Conservation (phyloP, 2,888 invertebrate species). For the Callinectes sapidus region DNA sequence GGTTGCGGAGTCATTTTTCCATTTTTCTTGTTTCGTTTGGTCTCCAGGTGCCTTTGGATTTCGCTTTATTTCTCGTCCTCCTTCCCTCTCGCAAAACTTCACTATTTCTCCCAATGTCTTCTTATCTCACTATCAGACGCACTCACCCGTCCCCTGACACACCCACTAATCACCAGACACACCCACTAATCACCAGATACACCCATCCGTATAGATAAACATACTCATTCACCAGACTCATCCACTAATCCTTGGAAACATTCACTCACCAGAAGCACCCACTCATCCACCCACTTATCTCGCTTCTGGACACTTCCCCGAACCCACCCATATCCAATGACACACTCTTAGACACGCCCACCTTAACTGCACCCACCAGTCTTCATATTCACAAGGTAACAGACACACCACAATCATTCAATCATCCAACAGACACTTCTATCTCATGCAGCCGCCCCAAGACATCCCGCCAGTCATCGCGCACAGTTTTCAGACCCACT, state of each 20-base stretch:
- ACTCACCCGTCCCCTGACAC: not conserved
- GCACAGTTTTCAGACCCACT: not conserved
- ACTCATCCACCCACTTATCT: not conserved
- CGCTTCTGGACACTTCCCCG: no score
- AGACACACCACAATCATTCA: no score
- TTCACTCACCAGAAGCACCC: no score
- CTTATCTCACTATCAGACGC: not conserved
- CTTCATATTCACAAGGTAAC: no score
- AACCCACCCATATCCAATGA: not conserved
- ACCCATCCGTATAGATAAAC: not conserved
- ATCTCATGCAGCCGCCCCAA: not conserved
- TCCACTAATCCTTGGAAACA: no score
- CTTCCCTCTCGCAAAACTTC: not conserved
- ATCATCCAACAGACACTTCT: not conserved
- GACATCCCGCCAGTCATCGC: not conserved
- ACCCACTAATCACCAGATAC: not conserved
- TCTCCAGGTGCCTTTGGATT: not conserved
- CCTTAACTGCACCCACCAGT: not conserved
- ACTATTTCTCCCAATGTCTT: not conserved
- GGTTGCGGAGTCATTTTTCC: no score
- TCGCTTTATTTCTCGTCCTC: not conserved
- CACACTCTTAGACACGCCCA: not conserved
- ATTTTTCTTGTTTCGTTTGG: not conserved
- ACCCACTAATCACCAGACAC: not conserved
- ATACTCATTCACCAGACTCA: not conserved